These are phyloP conservation scores for Ovis aries DNA, from an alignment of 2,113 vertebrate genomes.

Conservation along the genomic window ARS-UI_Ramb_v3.0 NC_056056.1:11578501-11579000, in stretches of 20 bases:
- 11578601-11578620: not conserved
- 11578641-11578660: not conserved
- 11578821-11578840: not conserved
- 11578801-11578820: not conserved
- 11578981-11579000: not conserved
- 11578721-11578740: not conserved
- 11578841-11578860: not conserved
- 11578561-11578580: not conserved
- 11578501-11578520: no score
- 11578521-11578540: no score
- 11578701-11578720: not conserved
- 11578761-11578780: not conserved
- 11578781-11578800: not conserved
- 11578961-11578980: not conserved
- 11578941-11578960: constrained; percentile 18
- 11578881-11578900: not conserved
- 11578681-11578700: not conserved
- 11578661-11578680: not conserved
- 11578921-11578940: not conserved
- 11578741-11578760: not conserved
- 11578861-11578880: not conserved
- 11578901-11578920: not conserved
- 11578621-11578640: not conserved
- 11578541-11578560: not conserved
- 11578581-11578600: not conserved